A percentile compares a stretch with the other conserved stretches of the same genome.
phyloP scores from a whole-genome alignment of 2,888 invertebrate genomes.

The Nipponacmea schrenckii region DNA sequence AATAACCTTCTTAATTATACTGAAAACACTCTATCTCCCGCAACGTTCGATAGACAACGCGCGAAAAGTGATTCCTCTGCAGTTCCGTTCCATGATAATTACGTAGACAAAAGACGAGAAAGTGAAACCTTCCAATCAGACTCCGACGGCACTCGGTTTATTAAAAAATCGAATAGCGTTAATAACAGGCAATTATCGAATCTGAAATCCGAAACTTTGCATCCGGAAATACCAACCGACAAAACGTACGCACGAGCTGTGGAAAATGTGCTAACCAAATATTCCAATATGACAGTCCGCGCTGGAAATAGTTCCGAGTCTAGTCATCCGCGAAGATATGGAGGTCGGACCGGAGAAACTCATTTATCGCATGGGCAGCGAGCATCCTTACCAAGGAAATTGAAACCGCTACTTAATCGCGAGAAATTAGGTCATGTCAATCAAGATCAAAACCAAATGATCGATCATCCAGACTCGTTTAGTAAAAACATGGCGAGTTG shows the following conservation, averaged over 20 bases:
- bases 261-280: not conserved
- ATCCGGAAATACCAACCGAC: not conserved
- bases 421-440: constrained; percentile 4
- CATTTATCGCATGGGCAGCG: not conserved
- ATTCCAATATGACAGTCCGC: not conserved
- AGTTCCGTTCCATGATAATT: not conserved
- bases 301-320: not conserved
- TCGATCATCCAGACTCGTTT: not conserved
- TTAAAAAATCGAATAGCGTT: not conserved
- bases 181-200: not conserved
- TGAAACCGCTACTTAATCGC: constrained; percentile 1
- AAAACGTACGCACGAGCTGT: not conserved
- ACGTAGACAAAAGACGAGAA: not conserved
- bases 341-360: not conserved
- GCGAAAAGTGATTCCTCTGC: not conserved
- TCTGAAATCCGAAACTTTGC: not conserved
- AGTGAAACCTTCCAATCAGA: not conserved
- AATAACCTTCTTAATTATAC: not conserved
- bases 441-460: not conserved
- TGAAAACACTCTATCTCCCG: not conserved
- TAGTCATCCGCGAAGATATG: not conserved
- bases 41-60: not conserved
- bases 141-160: not conserved
- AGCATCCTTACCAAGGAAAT: constrained; percentile 4
- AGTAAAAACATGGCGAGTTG: not conserved